phyloP scores from a whole-genome alignment of 2,113 vertebrate genomes.

The Boulengeromyrus knoepffleri region DNA sequence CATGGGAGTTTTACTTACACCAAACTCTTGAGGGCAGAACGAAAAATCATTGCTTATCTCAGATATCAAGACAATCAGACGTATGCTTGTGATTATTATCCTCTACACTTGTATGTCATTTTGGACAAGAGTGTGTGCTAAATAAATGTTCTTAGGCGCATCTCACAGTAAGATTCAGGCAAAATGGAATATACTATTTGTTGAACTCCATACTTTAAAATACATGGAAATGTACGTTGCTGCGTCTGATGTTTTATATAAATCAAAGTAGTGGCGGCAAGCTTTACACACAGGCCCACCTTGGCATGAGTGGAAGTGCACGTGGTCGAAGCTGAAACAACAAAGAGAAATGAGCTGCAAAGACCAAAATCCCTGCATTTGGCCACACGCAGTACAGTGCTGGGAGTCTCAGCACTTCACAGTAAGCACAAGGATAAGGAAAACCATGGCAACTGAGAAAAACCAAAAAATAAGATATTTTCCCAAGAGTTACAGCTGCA shows the following conservation, averaged over 20 bases:
- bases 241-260: not conserved
- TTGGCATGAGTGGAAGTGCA: conserved; percentile 76
- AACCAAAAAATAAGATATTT: not conserved
- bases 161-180: not conserved
- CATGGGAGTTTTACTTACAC: not conserved
- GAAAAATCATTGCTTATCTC: not conserved
- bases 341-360: conserved; percentile 12
- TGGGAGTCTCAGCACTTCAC: not conserved
- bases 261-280: not conserved
- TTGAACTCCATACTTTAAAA: not conserved
- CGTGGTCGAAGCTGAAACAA: conserved; percentile 68
- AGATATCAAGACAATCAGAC: not conserved
- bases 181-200: not conserved
- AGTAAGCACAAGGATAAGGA: not conserved
- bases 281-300: conserved; percentile 58
- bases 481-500: not conserved
- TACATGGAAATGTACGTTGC: not conserved
- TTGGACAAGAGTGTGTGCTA: not conserved
- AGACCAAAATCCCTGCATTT: not conserved
- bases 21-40: not conserved
- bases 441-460: not conserved
- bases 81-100: not conserved
- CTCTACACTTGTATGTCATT: not conserved
- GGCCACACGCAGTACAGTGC: not conserved
- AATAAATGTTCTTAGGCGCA: not conserved